Evolutionary conservation across 2,113 vertebrate genomes (phyloP).

Genomic region (Taxidea taxus): DNA sequence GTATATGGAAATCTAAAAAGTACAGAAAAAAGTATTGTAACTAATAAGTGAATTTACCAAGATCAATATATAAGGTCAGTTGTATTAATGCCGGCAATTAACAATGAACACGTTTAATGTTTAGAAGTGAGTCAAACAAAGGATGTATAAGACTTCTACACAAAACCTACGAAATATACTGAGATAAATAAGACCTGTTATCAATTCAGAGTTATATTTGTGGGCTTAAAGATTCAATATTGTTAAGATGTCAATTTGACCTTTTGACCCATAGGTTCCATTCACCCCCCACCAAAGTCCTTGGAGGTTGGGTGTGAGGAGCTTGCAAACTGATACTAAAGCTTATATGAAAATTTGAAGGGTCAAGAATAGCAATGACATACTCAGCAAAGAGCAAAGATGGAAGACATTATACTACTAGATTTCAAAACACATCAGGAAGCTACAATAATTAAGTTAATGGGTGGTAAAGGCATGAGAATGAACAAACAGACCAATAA

Average conservation of each 20-base stretch:
- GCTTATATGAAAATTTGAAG: neutral
- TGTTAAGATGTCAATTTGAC: neutral
- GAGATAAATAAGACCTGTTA: neutral
- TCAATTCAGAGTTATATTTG: neutral
- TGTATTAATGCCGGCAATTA: neutral
- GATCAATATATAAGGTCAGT: neutral
- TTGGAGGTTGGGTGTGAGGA: neutral
- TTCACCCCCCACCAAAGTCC: neutral
- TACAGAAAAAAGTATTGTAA: neutral
- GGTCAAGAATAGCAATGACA: neutral
- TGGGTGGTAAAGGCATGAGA: neutral
- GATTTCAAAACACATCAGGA: neutral
- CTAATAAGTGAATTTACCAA: conserved; percentile 7
- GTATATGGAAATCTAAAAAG: neutral
- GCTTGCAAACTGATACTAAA: neutral
- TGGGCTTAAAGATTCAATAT: neutral
- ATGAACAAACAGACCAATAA: neutral
- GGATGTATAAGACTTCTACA: neutral
- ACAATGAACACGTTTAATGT: neutral
- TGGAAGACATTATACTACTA: neutral
- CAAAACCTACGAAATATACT: neutral
- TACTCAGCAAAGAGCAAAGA: neutral
- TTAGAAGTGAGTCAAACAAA: neutral
- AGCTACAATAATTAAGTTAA: neutral
- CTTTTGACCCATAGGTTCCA: neutral